A percentile compares a stretch with the other conserved stretches of the same genome.
Evolutionary conservation across 2,797 vertebrate genomes (phyloP).

Genomic region (Lycodopsis pacificus): DNA sequence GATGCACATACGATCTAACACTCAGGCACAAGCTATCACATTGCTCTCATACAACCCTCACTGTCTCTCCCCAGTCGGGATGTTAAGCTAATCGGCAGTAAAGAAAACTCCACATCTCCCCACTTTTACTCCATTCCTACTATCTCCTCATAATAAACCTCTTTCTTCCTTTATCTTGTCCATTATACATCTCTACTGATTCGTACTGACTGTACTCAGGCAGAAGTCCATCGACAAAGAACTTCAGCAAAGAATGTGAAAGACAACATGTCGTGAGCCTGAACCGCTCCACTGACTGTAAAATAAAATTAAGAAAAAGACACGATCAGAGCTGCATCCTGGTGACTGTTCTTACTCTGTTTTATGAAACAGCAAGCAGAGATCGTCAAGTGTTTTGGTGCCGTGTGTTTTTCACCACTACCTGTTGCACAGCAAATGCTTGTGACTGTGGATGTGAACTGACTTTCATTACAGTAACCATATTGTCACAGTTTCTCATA

Average conservation of each 20-base stretch:
- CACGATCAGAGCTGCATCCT: background rate
- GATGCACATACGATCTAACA: constrained; percentile 12
- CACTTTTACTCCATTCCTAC: constrained; percentile 1
- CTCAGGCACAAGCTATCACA: constrained; percentile 23
- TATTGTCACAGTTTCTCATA: background rate
- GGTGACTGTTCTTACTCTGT: constrained; percentile 11
- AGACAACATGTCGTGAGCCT: constrained; percentile 21
- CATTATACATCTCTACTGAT: background rate
- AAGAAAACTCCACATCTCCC: constrained; percentile 13
- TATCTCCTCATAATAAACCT: constrained; percentile 5
- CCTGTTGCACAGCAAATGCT: constrained; percentile 2
- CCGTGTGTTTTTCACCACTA: background rate
- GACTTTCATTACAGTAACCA: background rate
- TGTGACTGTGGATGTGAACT: background rate
- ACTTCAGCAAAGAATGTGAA: constrained; percentile 11
- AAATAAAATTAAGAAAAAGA: background rate
- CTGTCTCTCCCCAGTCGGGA: background rate
- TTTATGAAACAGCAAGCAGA: constrained; percentile 8
- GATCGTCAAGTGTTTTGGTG: background rate
- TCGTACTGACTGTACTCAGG: constrained; percentile 21
- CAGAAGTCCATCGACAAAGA: constrained; percentile 33
- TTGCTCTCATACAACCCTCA: constrained; percentile 1
- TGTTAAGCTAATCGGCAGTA: constrained; percentile 21
- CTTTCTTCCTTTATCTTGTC: background rate
- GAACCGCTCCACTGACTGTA: constrained; percentile 13